These are phyloP conservation scores for Etia nguti DNA, from an alignment of 2,113 vertebrate genomes.

Conservation along the genomic window DNA sequence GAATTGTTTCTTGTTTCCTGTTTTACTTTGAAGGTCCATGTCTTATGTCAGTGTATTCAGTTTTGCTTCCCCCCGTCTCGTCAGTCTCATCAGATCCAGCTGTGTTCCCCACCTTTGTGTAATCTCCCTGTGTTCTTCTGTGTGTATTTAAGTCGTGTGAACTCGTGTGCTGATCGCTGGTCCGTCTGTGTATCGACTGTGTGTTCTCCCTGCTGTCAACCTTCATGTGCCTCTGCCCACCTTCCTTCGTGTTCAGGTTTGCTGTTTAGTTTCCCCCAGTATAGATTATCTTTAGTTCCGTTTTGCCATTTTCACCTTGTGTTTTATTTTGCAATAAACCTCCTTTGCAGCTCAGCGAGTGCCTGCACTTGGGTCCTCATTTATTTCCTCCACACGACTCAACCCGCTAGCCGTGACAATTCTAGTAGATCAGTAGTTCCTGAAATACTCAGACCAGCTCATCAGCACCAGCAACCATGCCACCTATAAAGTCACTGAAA, in stretches of 20 bases:
- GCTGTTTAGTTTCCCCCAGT: background rate
- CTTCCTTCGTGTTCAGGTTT: background rate
- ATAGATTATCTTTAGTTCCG: background rate
- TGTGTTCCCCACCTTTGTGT: too few relatives aligned
- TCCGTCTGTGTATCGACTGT: background rate
- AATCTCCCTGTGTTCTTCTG: background rate
- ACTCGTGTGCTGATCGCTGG: background rate
- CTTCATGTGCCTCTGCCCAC: rapidly evolving
- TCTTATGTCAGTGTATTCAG: background rate
- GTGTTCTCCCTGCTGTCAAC: background rate
- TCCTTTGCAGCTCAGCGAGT: too few relatives aligned
- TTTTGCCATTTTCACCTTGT: too few relatives aligned
- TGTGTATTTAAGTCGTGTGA: background rate
- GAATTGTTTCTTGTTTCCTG: background rate
- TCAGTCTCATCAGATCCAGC: background rate
- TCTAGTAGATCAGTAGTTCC: background rate
- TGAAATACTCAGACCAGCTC: background rate
- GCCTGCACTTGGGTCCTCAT: too few relatives aligned
- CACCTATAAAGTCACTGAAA: background rate
- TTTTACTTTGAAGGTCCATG: background rate
- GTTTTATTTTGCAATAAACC: too few relatives aligned
- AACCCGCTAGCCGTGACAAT: background rate
- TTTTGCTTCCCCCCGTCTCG: background rate
- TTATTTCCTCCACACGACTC: too few relatives aligned
- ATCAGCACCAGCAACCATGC: background rate